Evolutionary conservation across 2,888 invertebrate species (phyloP).

Genomic region (Cacoxenus indagator): DNA sequence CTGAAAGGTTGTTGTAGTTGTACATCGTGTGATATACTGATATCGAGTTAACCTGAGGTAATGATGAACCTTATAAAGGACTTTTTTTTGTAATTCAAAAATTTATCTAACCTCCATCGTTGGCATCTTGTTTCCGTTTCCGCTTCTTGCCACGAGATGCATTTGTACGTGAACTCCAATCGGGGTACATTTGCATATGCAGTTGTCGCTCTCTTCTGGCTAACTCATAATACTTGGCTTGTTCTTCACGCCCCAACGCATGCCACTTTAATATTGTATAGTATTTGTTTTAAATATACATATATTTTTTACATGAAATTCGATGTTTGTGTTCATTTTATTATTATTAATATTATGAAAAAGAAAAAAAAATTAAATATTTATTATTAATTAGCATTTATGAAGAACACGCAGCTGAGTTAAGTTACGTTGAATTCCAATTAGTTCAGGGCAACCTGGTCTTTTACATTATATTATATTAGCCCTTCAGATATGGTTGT

Average conservation of each 20-base stretch:
- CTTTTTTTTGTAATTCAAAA: slow-evolving; percentile 41
- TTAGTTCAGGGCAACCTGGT: no score
- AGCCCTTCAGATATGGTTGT: no score
- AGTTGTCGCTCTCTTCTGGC: slow-evolving; percentile 98
- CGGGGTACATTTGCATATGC: slow-evolving; percentile 99
- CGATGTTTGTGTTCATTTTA: slow-evolving; percentile 25
- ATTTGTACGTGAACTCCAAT: slow-evolving; percentile 99
- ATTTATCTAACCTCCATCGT: slow-evolving; percentile 90
- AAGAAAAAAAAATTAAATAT: slow-evolving; percentile 33
- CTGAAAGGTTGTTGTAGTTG: not conserved
- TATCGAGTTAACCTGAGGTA: not conserved
- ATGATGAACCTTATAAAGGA: not conserved
- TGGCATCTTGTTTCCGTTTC: slow-evolving; percentile 98
- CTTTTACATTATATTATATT: no score
- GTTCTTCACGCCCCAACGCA: slow-evolving; percentile 98
- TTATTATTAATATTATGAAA: slow-evolving; percentile 32
- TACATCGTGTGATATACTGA: not conserved
- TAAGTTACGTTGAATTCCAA: no score
- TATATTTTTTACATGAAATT: slow-evolving; percentile 23
- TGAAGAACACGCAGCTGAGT: not conserved
- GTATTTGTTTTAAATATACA: slow-evolving; percentile 49
- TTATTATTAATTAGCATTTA: not conserved
- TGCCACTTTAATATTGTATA: slow-evolving; percentile 85
- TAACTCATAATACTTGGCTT: slow-evolving; percentile 99
- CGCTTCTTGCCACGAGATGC: slow-evolving; percentile 99